Evolutionary conservation across 1,140 invertebrate genomes (phyloP), one percentile per base, ranked within the genome.

Genomic region (Pseudachorutes palmiensis): DNA sequence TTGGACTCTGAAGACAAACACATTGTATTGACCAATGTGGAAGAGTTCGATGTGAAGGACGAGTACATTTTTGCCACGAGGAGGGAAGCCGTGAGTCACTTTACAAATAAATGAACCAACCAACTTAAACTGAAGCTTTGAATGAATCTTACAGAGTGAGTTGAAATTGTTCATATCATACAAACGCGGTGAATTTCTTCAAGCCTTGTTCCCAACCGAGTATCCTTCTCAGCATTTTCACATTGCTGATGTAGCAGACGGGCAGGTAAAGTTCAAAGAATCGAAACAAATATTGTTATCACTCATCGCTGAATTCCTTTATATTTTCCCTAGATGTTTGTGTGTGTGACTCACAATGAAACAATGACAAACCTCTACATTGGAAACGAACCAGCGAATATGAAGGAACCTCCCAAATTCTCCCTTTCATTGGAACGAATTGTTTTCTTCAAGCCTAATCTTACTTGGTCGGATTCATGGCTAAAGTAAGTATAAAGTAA

Each of bases 31-130:
- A 79, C 80, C 0, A 83, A 87, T 69, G 85, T 91, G 3, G 83
- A 88, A 75, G 88, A 93, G 74, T 91, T 94, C 78, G 86, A 89
- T 76, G 82, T 92, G 1, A 86, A 84, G 75, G 88, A 86, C 5
- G 87, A 91, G 69, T 94, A 88, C 75, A 86, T 92, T 83, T 94
- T 94, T 80, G 90, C 86, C 0, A 89, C 87, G 0, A 86, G 81
- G 72, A 82, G 83, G 61, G 69, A 74, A 72, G 74, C 75, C 75
- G 72, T 78, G 73, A 74, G 74, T 69, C 32, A 5, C 19, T 45
- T 12, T 45, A 45, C 36, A 45, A 45, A 45, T 12, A 12, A 45
- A 9, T 19, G 19, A 45, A 45, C 9, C 9, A 45, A 19, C 36
- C 9, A 45, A 9, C 36, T 19, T 45, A 45, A 45, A n/a, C n/a